A percentile compares a stretch with the other conserved stretches of the same genome.
Evolutionary conservation across 1,140 invertebrate species (phyloP).

Genomic region (Amphibalanus amphitrite): DNA sequence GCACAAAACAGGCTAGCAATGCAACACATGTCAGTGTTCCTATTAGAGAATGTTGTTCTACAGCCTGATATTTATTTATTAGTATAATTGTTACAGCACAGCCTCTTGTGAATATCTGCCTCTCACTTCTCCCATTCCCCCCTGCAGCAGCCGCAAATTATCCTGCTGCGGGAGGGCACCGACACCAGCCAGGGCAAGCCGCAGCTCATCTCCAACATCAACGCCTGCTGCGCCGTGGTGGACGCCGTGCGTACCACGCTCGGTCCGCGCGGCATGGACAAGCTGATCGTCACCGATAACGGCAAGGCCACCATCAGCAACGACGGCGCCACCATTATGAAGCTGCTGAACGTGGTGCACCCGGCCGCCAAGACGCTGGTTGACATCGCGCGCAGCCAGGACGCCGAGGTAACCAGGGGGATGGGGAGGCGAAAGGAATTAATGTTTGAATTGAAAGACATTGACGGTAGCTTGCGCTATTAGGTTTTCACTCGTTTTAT

Average conservation of each 20-base stretch:
- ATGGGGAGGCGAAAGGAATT: too few relatives aligned
- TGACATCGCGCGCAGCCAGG: slow-evolving; percentile 98
- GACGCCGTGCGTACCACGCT: slow-evolving; percentile 93
- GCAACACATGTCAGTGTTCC: background rate
- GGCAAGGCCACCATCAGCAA: slow-evolving; percentile 94
- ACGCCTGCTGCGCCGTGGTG: slow-evolving; percentile 91
- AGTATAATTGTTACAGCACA: too few relatives aligned
- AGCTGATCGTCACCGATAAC: slow-evolving; percentile 79
- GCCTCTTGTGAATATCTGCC: too few relatives aligned
- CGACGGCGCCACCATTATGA: slow-evolving; percentile 98
- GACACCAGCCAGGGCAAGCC: slow-evolving; percentile 89
- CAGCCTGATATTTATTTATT: too few relatives aligned
- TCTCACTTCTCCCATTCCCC: slow-evolving; percentile 13
- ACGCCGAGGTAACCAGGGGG: slow-evolving; percentile 92
- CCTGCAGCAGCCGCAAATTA: slow-evolving; percentile 88
- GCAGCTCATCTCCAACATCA: slow-evolving; percentile 96
- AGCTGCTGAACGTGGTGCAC: slow-evolving; percentile 90
- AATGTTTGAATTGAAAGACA: too few relatives aligned
- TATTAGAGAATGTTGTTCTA: too few relatives aligned
- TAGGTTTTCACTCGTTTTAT: too few relatives aligned
- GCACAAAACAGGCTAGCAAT: too few relatives aligned
- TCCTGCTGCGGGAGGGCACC: slow-evolving; percentile 94
- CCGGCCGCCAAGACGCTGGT: slow-evolving; percentile 94
- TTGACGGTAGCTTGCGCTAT: too few relatives aligned
- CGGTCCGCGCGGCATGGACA: slow-evolving; percentile 98